Evolutionary conservation across 23 tunicate genomes (phyloP).

Genomic region (Trididemnum clinides): DNA sequence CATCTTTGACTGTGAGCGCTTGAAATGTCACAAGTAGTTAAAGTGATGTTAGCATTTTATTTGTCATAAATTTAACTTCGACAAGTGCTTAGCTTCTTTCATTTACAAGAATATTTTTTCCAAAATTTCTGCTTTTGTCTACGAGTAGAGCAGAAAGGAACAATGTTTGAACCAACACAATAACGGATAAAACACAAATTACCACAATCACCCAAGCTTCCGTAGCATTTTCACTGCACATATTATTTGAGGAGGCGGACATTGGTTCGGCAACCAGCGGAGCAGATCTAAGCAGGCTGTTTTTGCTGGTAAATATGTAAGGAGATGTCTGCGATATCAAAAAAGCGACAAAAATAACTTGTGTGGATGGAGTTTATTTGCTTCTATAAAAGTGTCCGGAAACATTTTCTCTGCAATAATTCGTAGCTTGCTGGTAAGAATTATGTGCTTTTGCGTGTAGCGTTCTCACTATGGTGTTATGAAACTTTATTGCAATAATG

Average conservation of each 20-base stretch:
- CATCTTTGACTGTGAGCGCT: too few species aligned
- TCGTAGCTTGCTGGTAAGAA: too few species aligned
- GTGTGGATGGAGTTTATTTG: too few species aligned
- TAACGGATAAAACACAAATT: background rate
- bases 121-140: background rate
- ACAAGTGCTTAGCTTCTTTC: background rate
- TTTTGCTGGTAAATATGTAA: slow-evolving; percentile 51
- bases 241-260: background rate
- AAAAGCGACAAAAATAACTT: too few species aligned
- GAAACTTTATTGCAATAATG: too few species aligned
- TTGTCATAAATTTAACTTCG: background rate
- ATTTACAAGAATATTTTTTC: background rate
- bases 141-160: background rate
- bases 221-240: background rate
- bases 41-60: background rate
- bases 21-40: background rate
- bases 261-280: background rate
- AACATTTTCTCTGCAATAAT: too few species aligned
- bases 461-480: too few species aligned
- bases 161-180: slow-evolving; percentile 9
- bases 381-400: too few species aligned
- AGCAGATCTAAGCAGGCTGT: background rate
- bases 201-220: slow-evolving; percentile 46
- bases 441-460: too few species aligned
- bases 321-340: slow-evolving; percentile 38